Conservation (phyloP, 2,113 vertebrate species). For the Bettongia penicillata region DNA sequence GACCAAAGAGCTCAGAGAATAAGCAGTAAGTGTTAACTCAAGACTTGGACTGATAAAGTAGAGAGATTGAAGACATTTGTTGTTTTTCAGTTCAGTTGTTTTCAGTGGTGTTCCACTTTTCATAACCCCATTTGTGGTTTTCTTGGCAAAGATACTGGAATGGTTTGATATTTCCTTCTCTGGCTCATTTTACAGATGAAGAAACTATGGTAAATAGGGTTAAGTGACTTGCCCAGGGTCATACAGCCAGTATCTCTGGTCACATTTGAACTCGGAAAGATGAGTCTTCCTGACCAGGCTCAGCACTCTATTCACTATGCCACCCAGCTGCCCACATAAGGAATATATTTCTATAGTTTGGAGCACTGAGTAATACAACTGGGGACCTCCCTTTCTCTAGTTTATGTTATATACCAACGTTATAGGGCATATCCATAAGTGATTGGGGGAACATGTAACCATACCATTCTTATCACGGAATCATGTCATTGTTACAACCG, state of each 20-base stretch:
- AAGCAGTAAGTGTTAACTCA: constrained; percentile 54
- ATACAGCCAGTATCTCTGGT: neutral
- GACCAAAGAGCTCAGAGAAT: constrained; percentile 55
- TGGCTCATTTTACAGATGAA: neutral
- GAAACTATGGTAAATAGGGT: neutral
- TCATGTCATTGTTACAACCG: neutral
- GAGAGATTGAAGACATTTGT: no score
- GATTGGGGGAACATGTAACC: neutral
- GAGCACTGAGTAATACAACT: neutral
- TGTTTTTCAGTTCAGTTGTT: neutral
- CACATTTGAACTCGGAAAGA: neutral
- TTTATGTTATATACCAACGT: neutral
- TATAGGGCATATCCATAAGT: neutral
- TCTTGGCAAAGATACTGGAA: neutral
- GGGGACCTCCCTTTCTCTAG: neutral
- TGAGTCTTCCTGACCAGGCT: neutral
- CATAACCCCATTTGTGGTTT: neutral
- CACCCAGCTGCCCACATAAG: neutral
- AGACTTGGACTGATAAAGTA: constrained; percentile 14
- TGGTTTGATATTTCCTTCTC: neutral
- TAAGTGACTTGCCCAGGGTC: neutral
- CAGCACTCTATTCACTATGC: neutral
- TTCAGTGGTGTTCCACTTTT: neutral
- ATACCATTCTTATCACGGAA: neutral
- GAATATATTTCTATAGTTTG: neutral